A percentile compares a stretch with the other conserved stretches of the same genome.
Conservation (phyloP, 2,888 invertebrate genomes). For the Pyrocoelia pectoralis region DNA sequence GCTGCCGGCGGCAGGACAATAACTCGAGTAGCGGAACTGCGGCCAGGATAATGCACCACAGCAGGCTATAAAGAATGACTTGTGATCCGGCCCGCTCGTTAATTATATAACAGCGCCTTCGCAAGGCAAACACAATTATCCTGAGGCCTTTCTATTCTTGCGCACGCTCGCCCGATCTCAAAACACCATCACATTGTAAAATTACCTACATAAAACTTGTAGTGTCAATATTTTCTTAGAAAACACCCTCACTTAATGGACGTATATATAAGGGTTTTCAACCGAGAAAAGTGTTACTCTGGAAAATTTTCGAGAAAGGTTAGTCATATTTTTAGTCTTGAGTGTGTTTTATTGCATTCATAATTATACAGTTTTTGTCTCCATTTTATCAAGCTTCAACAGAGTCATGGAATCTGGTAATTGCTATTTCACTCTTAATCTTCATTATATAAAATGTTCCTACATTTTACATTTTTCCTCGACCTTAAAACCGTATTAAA, state of each 20-base stretch:
- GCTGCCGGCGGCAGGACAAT: slow-evolving; percentile 35
- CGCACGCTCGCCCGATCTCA: slow-evolving; percentile 27
- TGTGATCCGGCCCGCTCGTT: slow-evolving; percentile 47
- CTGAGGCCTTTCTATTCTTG: slow-evolving; percentile 36
- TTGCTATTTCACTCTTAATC: slow-evolving; percentile 33
- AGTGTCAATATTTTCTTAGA: slow-evolving; percentile 33
- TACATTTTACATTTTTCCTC: slow-evolving; percentile 33
- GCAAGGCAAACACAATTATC: slow-evolving; percentile 51
- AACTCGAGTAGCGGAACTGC: slow-evolving; percentile 41
- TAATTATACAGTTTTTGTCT: slow-evolving; percentile 27
- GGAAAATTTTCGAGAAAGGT: slow-evolving; percentile 6
- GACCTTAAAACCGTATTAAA: slow-evolving; percentile 23
- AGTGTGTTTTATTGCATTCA: slow-evolving; percentile 30
- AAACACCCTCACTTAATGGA: slow-evolving; percentile 18
- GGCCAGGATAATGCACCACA: slow-evolving; percentile 45
- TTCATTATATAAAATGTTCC: slow-evolving; percentile 42
- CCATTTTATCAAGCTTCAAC: slow-evolving; percentile 25
- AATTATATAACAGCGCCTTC: slow-evolving; percentile 51
- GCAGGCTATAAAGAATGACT: slow-evolving; percentile 46
- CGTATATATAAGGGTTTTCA: slow-evolving; percentile 14
- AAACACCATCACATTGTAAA: slow-evolving; percentile 32
- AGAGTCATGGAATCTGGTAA: slow-evolving; percentile 28
- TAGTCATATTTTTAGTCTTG: slow-evolving; percentile 15
- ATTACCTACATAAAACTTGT: slow-evolving; percentile 31
- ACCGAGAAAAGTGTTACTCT: slow-evolving; percentile 14